A percentile compares a stretch with the other conserved stretches of the same genome.
These are phyloP conservation scores for Elmis aenea DNA, from an alignment of 2,888 invertebrate species.

Conservation along the genomic window DNA sequence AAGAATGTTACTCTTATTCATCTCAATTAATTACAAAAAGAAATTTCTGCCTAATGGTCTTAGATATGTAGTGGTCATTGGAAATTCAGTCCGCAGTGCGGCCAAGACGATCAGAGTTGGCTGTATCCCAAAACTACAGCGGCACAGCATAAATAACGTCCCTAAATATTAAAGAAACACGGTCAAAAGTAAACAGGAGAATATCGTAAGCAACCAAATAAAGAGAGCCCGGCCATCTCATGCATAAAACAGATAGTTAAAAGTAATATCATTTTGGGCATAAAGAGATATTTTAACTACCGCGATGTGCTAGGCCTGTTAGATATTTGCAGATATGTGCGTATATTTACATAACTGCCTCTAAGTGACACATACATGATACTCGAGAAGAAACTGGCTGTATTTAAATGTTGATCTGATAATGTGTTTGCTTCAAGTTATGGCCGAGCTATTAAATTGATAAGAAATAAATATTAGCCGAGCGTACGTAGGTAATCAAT, in stretches of 20 bases:
- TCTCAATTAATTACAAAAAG: too few species aligned
- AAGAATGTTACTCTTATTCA: too few species aligned
- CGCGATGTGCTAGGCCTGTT: neutral
- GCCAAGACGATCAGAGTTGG: conserved; percentile 11
- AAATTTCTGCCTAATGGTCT: too few species aligned
- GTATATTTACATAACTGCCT: conserved; percentile 29
- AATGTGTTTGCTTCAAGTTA: conserved; percentile 14
- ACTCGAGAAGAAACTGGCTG: conserved; percentile 27
- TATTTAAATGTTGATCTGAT: conserved; percentile 32
- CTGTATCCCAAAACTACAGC: conserved; percentile 9
- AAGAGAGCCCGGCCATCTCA: too few species aligned
- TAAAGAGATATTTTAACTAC: too few species aligned
- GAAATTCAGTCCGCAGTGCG: conserved; percentile 12
- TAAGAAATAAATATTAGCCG: conserved; percentile 7
- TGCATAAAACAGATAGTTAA: too few species aligned
- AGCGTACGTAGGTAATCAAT: neutral
- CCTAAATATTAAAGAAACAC: conserved; percentile 6
- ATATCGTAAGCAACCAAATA: too few species aligned
- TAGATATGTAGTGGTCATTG: conserved; percentile 5
- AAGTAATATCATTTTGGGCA: too few species aligned
- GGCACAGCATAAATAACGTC: conserved; percentile 9
- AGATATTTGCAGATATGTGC: conserved; percentile 12
- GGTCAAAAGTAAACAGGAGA: too few species aligned
- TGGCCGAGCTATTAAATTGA: conserved; percentile 8
- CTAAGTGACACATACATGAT: conserved; percentile 29